A percentile compares a stretch with the other conserved stretches of the same genome.
Conservation (phyloP, 2,888 invertebrate species). For the Parascotia fuliginaria region DNA sequence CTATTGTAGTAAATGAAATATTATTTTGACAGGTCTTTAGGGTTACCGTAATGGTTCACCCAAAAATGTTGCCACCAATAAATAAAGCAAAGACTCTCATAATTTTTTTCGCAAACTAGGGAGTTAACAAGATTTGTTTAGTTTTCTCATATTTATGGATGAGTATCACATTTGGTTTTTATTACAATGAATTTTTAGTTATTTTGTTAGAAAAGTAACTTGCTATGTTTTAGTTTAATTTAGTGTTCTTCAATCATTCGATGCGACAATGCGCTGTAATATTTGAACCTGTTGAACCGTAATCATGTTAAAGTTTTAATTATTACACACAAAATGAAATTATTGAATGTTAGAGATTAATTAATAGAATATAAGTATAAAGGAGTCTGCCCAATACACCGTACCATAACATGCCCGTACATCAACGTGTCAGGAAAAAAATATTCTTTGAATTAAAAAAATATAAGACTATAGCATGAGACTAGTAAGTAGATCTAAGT, state of each 20-base stretch:
- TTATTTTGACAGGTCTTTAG: no score
- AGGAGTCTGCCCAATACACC: no score
- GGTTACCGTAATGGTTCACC: no score
- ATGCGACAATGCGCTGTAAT: slow-evolving; percentile 16
- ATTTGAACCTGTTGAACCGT: not conserved
- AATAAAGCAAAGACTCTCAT: slow-evolving; percentile 11
- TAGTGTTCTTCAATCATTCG: slow-evolving; percentile 22
- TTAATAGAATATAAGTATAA: slow-evolving; percentile 9
- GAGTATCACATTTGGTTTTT: slow-evolving; percentile 35
- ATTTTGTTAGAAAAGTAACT: slow-evolving; percentile 36
- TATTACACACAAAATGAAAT: not conserved
- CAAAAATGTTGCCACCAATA: slow-evolving; percentile 21
- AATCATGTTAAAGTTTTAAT: not conserved
- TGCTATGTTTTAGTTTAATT: slow-evolving; percentile 40
- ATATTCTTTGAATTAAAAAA: no score
- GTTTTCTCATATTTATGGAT: slow-evolving; percentile 42
- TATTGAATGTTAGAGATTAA: not conserved
- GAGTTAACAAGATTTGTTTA: slow-evolving; percentile 33
- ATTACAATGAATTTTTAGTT: slow-evolving; percentile 31
- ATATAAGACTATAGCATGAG: no score
- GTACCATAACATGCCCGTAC: no score
- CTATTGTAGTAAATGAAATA: no score
- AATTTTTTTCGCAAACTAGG: slow-evolving; percentile 19
- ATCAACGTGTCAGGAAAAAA: no score
- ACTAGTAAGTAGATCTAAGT: no score